Percentiles rank a stretch among this genome's conserved stretches.
Evolutionary conservation across 2,797 vertebrate genomes (phyloP).

Genomic region (Gallirallus australis): DNA sequence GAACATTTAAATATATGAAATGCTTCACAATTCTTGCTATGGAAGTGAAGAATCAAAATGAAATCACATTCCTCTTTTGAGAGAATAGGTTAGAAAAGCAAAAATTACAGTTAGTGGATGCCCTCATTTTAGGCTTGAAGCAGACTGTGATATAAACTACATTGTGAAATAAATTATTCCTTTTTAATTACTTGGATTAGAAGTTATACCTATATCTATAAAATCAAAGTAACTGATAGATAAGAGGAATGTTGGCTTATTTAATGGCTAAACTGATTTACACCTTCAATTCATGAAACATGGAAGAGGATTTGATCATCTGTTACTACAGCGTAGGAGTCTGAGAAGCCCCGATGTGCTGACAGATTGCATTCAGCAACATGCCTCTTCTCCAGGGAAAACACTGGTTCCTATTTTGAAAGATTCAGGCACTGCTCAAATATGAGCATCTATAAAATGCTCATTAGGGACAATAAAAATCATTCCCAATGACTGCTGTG

Average conservation of each 20-base stretch:
- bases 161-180: constrained; percentile 71
- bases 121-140: constrained; percentile 65
- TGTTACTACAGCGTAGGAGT: constrained; percentile 12
- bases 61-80: constrained; percentile 38
- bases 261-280: constrained; percentile 67
- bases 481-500: constrained; percentile 23
- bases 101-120: constrained; percentile 42
- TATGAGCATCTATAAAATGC: constrained; percentile 48
- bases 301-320: constrained; percentile 58
- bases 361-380: constrained; percentile 59
- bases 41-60: constrained; percentile 59
- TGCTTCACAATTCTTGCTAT: constrained; percentile 26
- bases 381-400: constrained; percentile 45
- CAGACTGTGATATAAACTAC: constrained; percentile 48
- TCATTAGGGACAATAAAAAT: constrained; percentile 70
- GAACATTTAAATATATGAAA: not conserved
- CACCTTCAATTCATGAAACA: constrained; percentile 57
- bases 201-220: constrained; percentile 67
- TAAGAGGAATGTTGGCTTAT: constrained; percentile 57
- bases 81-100: constrained; percentile 51
- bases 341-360: not conserved
- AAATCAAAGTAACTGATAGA: constrained; percentile 69
- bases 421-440: constrained; percentile 43
- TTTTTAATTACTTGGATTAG: constrained; percentile 67
- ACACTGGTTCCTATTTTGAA: constrained; percentile 44